Percentiles rank a stretch among this genome's conserved stretches.
Evolutionary conservation across 1,140 invertebrate genomes (phyloP).

Genomic region (Ruditapes philippinarum): DNA sequence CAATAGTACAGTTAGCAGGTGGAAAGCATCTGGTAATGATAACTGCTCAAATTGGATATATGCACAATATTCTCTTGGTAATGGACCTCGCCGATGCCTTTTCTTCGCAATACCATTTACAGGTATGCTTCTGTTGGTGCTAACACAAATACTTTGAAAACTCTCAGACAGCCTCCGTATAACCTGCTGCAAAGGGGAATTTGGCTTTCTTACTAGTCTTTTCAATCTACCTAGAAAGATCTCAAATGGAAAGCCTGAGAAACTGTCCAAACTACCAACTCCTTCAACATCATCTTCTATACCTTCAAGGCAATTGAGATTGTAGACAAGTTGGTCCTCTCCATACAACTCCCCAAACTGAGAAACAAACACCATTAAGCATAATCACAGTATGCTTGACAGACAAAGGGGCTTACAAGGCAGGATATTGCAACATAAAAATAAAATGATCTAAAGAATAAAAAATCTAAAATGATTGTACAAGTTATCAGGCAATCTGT

Average conservation of each 20-base stretch:
- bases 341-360: conserved; percentile 44
- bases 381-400: conserved; percentile 49
- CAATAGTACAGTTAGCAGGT: not conserved
- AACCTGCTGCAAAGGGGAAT: conserved; percentile 52
- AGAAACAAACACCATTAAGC: conserved; percentile 19
- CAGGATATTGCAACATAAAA: conserved; percentile 58
- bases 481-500: not conserved
- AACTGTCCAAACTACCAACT: conserved; percentile 55
- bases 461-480: conserved; percentile 53
- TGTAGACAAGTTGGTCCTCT: conserved; percentile 52
- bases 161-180: conserved; percentile 52
- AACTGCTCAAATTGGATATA: conserved; percentile 28
- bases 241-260: conserved; percentile 67
- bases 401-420: conserved; percentile 56
- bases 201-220: conserved; percentile 51
- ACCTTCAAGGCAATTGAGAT: conserved; percentile 61
- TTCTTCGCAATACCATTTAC: not conserved
- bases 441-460: too few species aligned
- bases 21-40: not conserved
- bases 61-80: not conserved
- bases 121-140: not conserved
- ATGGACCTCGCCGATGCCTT: conserved; percentile 2
- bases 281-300: conserved; percentile 43
- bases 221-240: conserved; percentile 58
- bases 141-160: not conserved